Evolutionary conservation across 1,140 invertebrate species (phyloP).

Genomic region (Leptinotarsa lineolata): DNA sequence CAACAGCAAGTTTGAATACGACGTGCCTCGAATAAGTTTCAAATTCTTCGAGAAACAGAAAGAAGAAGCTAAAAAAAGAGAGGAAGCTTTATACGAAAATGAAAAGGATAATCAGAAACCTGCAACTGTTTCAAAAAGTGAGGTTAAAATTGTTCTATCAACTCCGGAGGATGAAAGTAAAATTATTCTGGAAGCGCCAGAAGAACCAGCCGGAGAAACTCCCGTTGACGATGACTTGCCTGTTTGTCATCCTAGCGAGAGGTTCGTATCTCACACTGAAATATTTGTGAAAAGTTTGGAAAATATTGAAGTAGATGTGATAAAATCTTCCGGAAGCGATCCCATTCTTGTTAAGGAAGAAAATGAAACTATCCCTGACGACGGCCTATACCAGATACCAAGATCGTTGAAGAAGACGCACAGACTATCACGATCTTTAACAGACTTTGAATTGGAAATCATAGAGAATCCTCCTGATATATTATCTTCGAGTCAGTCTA

Average conservation of each 20-base stretch:
- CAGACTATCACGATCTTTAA: constrained; percentile 49
- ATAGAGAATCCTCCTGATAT: constrained; percentile 32
- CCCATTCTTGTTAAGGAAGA: constrained; percentile 40
- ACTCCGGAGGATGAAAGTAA: constrained; percentile 22
- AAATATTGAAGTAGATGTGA: constrained; percentile 30
- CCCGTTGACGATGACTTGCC: constrained; percentile 16
- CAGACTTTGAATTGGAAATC: constrained; percentile 50
- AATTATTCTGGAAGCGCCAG: background rate
- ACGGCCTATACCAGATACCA: constrained; percentile 53
- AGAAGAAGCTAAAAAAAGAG: constrained; percentile 26
- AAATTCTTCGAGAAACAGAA: constrained; percentile 48
- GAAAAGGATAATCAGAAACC: constrained; percentile 25
- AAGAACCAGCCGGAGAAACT: background rate
- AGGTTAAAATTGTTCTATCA: constrained; percentile 40
- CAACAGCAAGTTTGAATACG: constrained; percentile 47
- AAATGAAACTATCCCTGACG: constrained; percentile 40
- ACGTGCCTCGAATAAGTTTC: constrained; percentile 54
- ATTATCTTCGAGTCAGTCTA: constrained; percentile 35
- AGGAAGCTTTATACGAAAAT: constrained; percentile 39
- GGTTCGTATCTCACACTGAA: constrained; percentile 37
- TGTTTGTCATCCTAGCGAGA: constrained; percentile 33
- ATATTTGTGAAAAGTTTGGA: constrained; percentile 27
- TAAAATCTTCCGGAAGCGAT: constrained; percentile 51
- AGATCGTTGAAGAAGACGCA: constrained; percentile 37
- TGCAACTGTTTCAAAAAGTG: constrained; percentile 33